These are phyloP conservation scores for Echinometra lucunter DNA, from an alignment of 53 echinoderm and acorn worm species.

Conservation along the genomic window DNA sequence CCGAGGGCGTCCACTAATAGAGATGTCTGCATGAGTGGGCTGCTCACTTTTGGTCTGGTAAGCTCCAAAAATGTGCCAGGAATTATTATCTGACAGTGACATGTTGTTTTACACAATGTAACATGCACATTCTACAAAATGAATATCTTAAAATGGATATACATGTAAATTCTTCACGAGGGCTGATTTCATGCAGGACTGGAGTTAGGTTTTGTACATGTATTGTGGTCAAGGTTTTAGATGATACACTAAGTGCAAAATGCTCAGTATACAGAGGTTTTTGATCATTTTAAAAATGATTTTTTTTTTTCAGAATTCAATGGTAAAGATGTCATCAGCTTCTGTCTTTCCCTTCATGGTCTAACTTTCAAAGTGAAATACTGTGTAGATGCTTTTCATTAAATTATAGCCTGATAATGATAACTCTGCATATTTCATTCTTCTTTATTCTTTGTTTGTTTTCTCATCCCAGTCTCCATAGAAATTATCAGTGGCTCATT, in stretches of 20 bases:
- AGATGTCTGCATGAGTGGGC: conserved; percentile 36
- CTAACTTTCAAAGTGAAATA: too few species aligned
- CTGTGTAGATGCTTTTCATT: neutral
- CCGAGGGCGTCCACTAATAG: conserved; percentile 37
- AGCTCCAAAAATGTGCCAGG: neutral
- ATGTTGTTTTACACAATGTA: neutral
- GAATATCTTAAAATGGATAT: neutral
- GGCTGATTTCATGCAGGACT: neutral
- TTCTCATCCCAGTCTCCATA: neutral
- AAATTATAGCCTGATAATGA: neutral
- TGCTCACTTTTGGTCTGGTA: neutral
- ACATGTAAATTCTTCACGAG: neutral
- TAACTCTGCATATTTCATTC: neutral
- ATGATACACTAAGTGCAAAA: too few species aligned
- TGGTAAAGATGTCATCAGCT: too few species aligned
- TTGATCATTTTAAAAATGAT: too few species aligned
- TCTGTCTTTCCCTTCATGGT: too few species aligned
- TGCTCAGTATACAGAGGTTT: too few species aligned
- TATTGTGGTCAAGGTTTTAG: neutral
- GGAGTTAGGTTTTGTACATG: too few species aligned
- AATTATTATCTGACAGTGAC: neutral
- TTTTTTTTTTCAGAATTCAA: too few species aligned
- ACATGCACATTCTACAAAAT: neutral
- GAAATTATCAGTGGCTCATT: neutral
- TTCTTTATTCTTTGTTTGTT: neutral